Evolutionary conservation across 2,888 invertebrate species (phyloP), one percentile per base, ranked within the genome.

Genomic region (Apodemia zela): DNA sequence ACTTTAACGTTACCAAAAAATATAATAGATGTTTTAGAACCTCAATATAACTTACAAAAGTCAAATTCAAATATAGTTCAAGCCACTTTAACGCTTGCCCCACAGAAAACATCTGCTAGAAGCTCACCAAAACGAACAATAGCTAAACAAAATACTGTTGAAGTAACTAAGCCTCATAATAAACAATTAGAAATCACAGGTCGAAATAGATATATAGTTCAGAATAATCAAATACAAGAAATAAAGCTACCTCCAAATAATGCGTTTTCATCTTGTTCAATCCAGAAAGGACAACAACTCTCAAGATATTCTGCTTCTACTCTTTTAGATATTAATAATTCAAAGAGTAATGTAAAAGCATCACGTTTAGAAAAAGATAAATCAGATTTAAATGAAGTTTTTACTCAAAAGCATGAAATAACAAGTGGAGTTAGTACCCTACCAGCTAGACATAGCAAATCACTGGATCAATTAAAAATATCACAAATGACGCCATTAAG

Each of bases 381-480:
- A 71, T 72, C 71, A 42, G 80, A 87, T 68, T 72, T 75, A 25
- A 84, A 80, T 65, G 85, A 87, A 75, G 79, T 78, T 2, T 80
- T 85, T 64, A 80, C 76, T 49, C 85, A 85, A 67, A 87, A 87
- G 76, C 86, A 84, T 72, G 85, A 86, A 80, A 84, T 89, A 49
- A 84, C 82, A 13, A 89, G 87, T 67, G 92, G 92, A 42, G 88
- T 92, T 11, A 93, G 89, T 57, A 93, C 93, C 0, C 77, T 95
- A 58, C 95, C 95, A 0, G 94, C 95, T 0, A 91, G 96, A 64
- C 97, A 97, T 76, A 96, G 96, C 80, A 96, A 96, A 79, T 96
- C 96, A 1, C 82, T 97, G 69, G 97, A 97, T 81, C 96, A 97
- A 72, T 82, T 97, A 59, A 94, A 95, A 72, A 90, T 94, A 10